Evolutionary conservation across 2,888 invertebrate genomes (phyloP), one percentile per base, ranked within the genome.

Genomic region (Apodemia zela): DNA sequence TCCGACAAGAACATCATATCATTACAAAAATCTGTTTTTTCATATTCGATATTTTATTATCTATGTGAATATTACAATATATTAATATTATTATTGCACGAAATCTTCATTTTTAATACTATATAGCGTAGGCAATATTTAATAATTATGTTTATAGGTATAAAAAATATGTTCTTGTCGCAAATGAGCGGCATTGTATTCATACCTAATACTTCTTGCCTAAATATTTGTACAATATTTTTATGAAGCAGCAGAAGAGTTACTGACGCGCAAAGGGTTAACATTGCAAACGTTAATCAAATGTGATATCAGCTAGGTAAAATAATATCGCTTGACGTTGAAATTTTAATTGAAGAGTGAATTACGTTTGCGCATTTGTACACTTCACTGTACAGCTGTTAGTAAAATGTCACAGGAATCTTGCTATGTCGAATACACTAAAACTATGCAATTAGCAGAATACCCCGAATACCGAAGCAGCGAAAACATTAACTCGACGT

Each of bases 401-500:
- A 29, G 29, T 49, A 63, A 65, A 61, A 65, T 68, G 69, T 69
- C 73, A 70, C 73, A 71, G 71, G 73, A 72, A 70, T 68, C 71
- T 69, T 71, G 68, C 73, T 74, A 74, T 73, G 74, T 67, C 70
- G 69, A 71, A 71, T 69, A 71, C 66, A 69, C 61, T 66, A 69
- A 65, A 58, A 65, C 57, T 65, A 63, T 57, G 62, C 63, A 35
- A 61, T 21, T 21, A 18, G 63, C 45, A 25, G 54, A 54, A 54
- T 54, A 54, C 54, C 54, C 54, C 54, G 54, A 62, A 60, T 51
- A 61, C 61, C 47, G 71, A 72, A 65, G 63, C 66, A 68, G 67
- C 67, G 73, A 75, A 81, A 80, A 79, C 77, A 82, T 82, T 78
- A 75, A 79, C 67, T 77, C 76, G 73, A 79, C 83, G 82, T 81